Evolutionary conservation across 2,797 vertebrate species (phyloP), one percentile per base, ranked within the genome.

Genomic region (Pipistrellus nathusii): DNA sequence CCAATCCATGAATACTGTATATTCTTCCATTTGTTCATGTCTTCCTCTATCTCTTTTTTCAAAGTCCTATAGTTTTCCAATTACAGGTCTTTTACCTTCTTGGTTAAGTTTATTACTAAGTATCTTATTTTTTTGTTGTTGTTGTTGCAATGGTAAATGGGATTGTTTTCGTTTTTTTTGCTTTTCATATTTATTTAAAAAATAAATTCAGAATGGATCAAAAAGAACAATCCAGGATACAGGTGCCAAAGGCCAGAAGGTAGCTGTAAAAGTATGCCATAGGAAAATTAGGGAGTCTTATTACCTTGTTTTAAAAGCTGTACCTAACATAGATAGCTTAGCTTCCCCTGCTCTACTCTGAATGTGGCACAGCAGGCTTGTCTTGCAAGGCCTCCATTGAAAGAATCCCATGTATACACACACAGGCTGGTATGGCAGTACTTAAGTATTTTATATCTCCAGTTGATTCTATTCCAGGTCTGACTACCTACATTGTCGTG

Each of bases 181-280:
- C 38, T 94, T 97, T 97, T 97, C 57, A 85, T 94, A 68, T 98
- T 98, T 98, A 98, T 98, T 98, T 97, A 44, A 44, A 97, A 41
- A 41, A 98, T 41, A 41, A 97, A 96, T 96, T 91, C 97, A 98
- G 97, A 96, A 95, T 85, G 95, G 95, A 98, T 98, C 94, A 94
- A 96, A 96, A 98, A 41, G 38, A 41, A 41, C 7, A 41, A 41
- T 41, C 38, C 38, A 41, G 96, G 94, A 97, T 96, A 76, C 89
- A 94, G 75, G 90, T 97, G 89, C 91, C 85, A 98, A 62, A 97
- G 88, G 96, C 97, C 95, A 97, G 38, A 94, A 69, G 44, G 35
- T 30, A 94, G 59, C 59, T 92, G 87, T 64, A 82, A 94, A 96
- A 90, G 32, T 90, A 84, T 80, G 57, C 57, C 75, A 93, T 71